Evolutionary conservation across 1,140 invertebrate species (phyloP), one percentile per base, ranked within the genome.

Genomic region (Neotoxoptera formosana): DNA sequence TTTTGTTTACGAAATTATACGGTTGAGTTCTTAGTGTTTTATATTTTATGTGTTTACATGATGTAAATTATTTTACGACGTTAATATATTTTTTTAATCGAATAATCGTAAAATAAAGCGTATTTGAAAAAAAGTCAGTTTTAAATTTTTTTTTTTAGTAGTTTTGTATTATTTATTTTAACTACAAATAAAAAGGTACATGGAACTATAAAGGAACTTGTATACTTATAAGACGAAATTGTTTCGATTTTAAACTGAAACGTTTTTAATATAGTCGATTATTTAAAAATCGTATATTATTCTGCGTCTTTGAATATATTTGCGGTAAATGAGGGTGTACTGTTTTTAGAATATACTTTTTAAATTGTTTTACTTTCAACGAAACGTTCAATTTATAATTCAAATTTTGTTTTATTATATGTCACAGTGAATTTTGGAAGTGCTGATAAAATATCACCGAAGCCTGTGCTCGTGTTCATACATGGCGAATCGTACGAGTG

Each of bases 401-500:
- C 14, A 21, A 48, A 21, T 51, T 51, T 51, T 88, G 34, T 51
- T 51, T 88, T 88, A 34, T 88, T 34, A 41, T 90, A 47, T 83
- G 7, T 91, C 45, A 23, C 34, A 93, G 91, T 93, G 34, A 93
- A 93, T 86, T 93, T 36, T 20, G 81, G 67, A 25, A 51, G 91
- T 51, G 51, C 81, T 9, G 93, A 94, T 21, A 91, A 94, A 93
- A 53, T 93, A 90, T 94, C 95, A 41, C 96, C 96, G 95, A 97
- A 97, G 95, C 98, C 98, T 2, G 98, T 99, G 45, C 96, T 99
- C 95, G 97, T 99, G 23, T 99, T 98, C 96, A 97, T 99, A 88
- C 98, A 99, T 95, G 99, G 99, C 2, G 98, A 99, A 95, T 99
- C 98, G 94, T 99, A 98, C 96, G 98, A 99, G 95, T 99, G 98